Percentiles rank a stretch among this genome's conserved stretches.
Evolutionary conservation across 2,797 vertebrate genomes (phyloP).

Genomic region (Sebastes goodei): DNA sequence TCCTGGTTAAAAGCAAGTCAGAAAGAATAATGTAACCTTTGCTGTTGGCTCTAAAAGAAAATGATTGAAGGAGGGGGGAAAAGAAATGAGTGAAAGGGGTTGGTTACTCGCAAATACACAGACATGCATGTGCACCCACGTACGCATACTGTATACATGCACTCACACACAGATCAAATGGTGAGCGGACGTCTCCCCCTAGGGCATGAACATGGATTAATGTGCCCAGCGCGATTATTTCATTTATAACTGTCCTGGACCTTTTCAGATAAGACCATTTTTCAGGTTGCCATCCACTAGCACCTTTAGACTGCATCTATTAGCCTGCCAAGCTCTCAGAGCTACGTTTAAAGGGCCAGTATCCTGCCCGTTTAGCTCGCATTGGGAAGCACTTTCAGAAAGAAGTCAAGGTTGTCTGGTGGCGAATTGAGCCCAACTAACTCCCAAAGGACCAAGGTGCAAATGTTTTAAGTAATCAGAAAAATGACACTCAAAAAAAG

Average conservation of each 20-base stretch:
- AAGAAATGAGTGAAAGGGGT: not conserved
- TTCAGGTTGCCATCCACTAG: conserved; percentile 81
- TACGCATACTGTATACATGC: conserved; percentile 19
- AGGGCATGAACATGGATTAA: conserved; percentile 76
- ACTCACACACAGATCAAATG: conserved; percentile 65
- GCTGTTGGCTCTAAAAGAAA: conserved; percentile 19
- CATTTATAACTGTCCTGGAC: conserved; percentile 81
- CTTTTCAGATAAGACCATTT: conserved; percentile 83
- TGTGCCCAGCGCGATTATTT: conserved; percentile 76
- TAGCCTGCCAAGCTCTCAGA: conserved; percentile 72
- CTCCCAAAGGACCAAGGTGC: not conserved
- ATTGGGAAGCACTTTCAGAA: conserved; percentile 28
- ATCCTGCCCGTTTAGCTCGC: conserved; percentile 27
- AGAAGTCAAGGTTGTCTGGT: conserved; percentile 37
- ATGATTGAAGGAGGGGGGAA: conserved; percentile 12
- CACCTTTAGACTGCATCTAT: conserved; percentile 80
- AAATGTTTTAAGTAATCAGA: conserved; percentile 33
- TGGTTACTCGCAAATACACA: conserved; percentile 24
- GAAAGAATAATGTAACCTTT: conserved; percentile 37
- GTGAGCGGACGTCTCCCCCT: conserved; percentile 62
- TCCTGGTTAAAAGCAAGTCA: conserved; percentile 31
- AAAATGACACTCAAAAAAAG: conserved; percentile 1
- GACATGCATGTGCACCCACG: not conserved
- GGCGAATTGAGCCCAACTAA: conserved; percentile 17
- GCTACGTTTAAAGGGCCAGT: conserved; percentile 77